Conservation (phyloP, 2,888 invertebrate species). For the Ptilodon capucinus region DNA sequence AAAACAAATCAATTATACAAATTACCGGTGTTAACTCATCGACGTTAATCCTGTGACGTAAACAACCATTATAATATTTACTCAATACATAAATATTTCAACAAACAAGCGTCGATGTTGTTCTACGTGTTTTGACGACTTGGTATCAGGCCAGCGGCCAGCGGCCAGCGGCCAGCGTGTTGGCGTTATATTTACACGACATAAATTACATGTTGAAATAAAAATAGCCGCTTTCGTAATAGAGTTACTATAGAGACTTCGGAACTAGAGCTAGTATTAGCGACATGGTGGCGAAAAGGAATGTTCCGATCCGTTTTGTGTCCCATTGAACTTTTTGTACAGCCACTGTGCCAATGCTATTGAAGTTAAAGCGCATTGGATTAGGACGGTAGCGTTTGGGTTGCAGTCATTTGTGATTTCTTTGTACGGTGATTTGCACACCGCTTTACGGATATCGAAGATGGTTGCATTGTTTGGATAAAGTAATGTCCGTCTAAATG, state of each 20-base stretch:
- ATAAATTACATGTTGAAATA: conserved; percentile 26
- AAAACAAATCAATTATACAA: too few relatives aligned
- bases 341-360: background rate
- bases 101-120: background rate
- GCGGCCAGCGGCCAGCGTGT: too few relatives aligned
- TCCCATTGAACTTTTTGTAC: background rate
- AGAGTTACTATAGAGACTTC: conserved; percentile 6
- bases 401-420: background rate
- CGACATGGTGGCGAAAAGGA: background rate
- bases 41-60: background rate
- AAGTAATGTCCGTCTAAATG: background rate
- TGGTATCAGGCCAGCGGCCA: conserved; percentile 18
- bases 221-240: conserved; percentile 24
- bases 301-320: background rate
- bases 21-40: too few relatives aligned
- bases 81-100: background rate
- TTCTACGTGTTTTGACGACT: conserved; percentile 16
- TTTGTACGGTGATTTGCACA: background rate
- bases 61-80: background rate
- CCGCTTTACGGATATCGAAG: background rate
- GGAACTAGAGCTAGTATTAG: background rate
- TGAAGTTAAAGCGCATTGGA: background rate
- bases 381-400: background rate
- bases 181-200: conserved; percentile 29
- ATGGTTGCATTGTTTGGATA: background rate